Percentiles rank a stretch among this genome's conserved stretches.
These are phyloP conservation scores for Hydroisotoma schaefferi DNA, from an alignment of 2,888 invertebrate genomes.

Conservation along the genomic window DNA sequence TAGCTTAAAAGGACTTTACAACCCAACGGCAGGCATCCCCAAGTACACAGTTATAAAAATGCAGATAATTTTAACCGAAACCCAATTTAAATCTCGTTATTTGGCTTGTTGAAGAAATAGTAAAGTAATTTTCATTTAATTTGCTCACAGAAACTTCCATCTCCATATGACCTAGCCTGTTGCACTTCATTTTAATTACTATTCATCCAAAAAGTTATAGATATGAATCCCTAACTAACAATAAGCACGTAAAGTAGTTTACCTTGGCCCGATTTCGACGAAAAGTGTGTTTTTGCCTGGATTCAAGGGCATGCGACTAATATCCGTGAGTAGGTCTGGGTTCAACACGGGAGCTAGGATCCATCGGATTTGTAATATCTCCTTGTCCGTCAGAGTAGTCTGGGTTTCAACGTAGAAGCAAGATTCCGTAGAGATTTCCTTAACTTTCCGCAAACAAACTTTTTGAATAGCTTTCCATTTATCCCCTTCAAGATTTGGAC, in stretches of 20 bases:
- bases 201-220: too few relatives aligned
- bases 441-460: constrained; percentile 51
- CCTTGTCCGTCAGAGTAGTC: constrained; percentile 58
- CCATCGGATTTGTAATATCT: constrained; percentile 69
- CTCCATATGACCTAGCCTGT: too few relatives aligned
- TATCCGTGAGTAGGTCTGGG: constrained; percentile 59
- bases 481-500: constrained; percentile 46
- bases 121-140: too few relatives aligned
- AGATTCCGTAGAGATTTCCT: constrained; percentile 64
- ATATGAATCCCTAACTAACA: background rate
- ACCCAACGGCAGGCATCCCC: too few relatives aligned
- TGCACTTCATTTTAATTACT: too few relatives aligned
- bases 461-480: constrained; percentile 49
- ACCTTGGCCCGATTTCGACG: constrained; percentile 88
- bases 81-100: too few relatives aligned
- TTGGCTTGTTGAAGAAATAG: too few relatives aligned
- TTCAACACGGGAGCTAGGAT: constrained; percentile 69
- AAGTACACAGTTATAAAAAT: too few relatives aligned
- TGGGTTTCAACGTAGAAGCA: constrained; percentile 74
- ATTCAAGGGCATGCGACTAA: constrained; percentile 55
- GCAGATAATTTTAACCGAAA: too few relatives aligned
- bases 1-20: too few relatives aligned
- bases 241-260: constrained; percentile 29
- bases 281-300: constrained; percentile 56
- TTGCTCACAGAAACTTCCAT: too few relatives aligned